phyloP scores from a whole-genome alignment of 2,888 invertebrate species.

The Rhaphigaster nebulosa region DNA sequence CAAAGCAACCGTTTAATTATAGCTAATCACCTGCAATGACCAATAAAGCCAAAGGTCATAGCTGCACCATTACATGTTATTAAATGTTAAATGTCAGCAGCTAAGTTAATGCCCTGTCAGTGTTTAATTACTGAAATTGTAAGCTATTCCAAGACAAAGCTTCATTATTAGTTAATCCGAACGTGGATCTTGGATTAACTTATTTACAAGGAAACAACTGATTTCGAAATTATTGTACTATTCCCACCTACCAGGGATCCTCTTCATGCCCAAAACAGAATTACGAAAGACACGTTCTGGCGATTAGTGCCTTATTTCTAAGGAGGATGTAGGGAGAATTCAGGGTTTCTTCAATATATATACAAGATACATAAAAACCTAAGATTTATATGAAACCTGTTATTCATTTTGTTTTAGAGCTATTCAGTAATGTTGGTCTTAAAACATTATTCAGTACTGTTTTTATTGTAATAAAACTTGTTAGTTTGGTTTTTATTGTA shows the following conservation, averaged over 20 bases:
- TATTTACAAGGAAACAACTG: neutral
- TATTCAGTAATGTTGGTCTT: too few species aligned
- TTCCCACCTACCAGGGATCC: neutral
- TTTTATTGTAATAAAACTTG: too few species aligned
- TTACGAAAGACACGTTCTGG: neutral
- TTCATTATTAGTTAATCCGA: constrained; percentile 16
- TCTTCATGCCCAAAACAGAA: neutral
- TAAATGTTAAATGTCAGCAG: constrained; percentile 14
- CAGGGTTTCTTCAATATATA: too few species aligned
- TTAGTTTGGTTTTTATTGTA: too few species aligned
- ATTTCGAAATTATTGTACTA: neutral
- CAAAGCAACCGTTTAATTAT: constrained; percentile 4
- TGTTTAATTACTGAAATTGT: constrained; percentile 15
- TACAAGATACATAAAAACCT: too few species aligned
- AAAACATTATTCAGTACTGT: too few species aligned
- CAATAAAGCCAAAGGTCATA: constrained; percentile 22
- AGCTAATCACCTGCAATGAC: neutral
- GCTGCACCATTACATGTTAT: constrained; percentile 20
- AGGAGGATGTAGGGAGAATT: neutral
- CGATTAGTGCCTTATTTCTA: neutral
- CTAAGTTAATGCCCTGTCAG: constrained; percentile 12
- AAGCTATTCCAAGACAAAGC: constrained; percentile 6
- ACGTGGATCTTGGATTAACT: constrained; percentile 10
- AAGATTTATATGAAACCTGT: too few species aligned
- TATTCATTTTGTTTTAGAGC: too few species aligned